Conservation (phyloP, 1,140 invertebrate species). For the Lordiphosa stackelbergi region DNA sequence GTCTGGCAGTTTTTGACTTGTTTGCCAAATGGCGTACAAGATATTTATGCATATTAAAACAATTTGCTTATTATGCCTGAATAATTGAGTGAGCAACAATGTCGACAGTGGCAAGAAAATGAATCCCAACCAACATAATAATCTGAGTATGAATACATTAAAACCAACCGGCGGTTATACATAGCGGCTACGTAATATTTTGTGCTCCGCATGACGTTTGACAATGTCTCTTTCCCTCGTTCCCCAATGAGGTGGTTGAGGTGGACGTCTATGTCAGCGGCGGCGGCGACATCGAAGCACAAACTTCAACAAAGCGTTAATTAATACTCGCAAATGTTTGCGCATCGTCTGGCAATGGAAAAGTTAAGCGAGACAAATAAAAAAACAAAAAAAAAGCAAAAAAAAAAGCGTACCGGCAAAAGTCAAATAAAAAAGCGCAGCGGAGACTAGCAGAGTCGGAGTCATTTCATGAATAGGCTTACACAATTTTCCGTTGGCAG, state of each 20-base stretch:
- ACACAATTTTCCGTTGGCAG: conserved; percentile 48
- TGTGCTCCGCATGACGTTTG: conserved; percentile 22
- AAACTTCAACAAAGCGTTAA: conserved; percentile 76
- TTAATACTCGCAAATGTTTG: conserved; percentile 76
- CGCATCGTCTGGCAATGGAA: conserved; percentile 73
- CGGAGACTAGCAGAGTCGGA: conserved; percentile 40
- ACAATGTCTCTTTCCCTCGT: conserved; percentile 20
- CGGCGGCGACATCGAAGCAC: conserved; percentile 64
- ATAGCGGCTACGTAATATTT: conserved; percentile 62
- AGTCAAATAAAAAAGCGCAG: conserved; percentile 72
- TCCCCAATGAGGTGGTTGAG: conserved; percentile 2
- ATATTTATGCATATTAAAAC: conserved; percentile 76
- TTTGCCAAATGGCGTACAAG: conserved; percentile 74
- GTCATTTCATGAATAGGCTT: conserved; percentile 62
- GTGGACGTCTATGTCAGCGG: conserved; percentile 35
- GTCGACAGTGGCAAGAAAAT: conserved; percentile 20
- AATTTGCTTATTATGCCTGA: conserved; percentile 76
- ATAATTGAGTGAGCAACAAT: conserved; percentile 65
- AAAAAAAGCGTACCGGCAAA: conserved; percentile 61
- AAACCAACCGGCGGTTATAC: conserved; percentile 19
- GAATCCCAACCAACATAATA: conserved; percentile 37
- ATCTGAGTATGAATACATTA: conserved; percentile 22
- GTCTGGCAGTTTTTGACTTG: conserved; percentile 73
- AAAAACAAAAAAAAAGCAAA: conserved; percentile 18
- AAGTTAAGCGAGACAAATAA: conserved; percentile 63